Percentiles rank a stretch among this genome's conserved stretches.
Evolutionary conservation across 2,888 invertebrate genomes (phyloP).

Genomic region (Augochlorella aurata): DNA sequence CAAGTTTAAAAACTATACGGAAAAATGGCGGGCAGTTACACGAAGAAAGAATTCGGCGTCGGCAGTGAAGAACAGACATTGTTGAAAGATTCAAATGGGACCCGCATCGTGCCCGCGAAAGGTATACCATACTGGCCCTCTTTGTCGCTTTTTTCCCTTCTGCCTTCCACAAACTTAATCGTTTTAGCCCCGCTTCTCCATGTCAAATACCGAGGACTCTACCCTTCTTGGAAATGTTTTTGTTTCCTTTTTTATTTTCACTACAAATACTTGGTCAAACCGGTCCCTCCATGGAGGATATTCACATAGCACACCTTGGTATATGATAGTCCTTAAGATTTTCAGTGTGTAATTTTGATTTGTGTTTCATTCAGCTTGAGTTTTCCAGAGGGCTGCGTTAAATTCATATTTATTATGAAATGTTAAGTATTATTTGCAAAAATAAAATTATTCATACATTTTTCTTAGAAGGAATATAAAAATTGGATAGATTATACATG

Average conservation of each 20-base stretch:
- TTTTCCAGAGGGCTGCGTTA: neutral
- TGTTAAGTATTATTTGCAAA: conserved; percentile 22
- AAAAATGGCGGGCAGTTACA: conserved; percentile 80
- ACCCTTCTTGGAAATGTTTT: conserved; percentile 30
- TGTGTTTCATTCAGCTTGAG: neutral
- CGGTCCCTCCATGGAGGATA: conserved; percentile 28
- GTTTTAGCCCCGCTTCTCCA: conserved; percentile 13
- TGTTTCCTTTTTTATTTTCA: conserved; percentile 14
- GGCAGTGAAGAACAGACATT: conserved; percentile 80
- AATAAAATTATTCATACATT: conserved; percentile 3
- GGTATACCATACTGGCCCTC: conserved; percentile 66
- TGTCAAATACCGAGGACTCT: conserved; percentile 30
- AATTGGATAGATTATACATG: neutral
- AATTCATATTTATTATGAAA: conserved; percentile 16
- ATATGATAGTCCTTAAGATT: neutral
- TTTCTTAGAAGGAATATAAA: neutral
- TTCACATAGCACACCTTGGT: neutral
- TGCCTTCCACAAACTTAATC: conserved; percentile 1
- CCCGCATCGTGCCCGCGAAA: conserved; percentile 73
- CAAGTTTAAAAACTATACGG: conserved; percentile 40
- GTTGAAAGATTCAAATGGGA: conserved; percentile 76
- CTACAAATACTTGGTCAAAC: conserved; percentile 39
- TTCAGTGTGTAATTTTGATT: conserved; percentile 6
- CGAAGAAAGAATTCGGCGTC: conserved; percentile 77
- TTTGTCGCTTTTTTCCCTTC: conserved; percentile 23